Evolutionary conservation across 2,113 vertebrate genomes (phyloP).

Genomic region (Corvus cornix): DNA sequence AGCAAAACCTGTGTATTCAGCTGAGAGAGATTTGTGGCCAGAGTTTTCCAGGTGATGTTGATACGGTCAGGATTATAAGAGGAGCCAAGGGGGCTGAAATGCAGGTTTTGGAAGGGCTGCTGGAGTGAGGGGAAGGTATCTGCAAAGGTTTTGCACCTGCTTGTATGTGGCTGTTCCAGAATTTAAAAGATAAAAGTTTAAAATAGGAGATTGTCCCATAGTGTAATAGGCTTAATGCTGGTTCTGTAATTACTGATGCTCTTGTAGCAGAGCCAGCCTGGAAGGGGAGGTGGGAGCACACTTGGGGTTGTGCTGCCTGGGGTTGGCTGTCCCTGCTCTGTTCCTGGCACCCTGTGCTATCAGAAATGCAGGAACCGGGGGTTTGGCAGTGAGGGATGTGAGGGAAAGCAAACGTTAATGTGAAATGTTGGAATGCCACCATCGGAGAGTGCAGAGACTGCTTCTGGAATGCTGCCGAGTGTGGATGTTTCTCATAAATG

Average conservation of each 20-base stretch:
- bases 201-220: background rate
- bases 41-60: background rate
- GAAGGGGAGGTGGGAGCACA: accelerated
- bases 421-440: background rate
- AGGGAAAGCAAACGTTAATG: background rate
- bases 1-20: background rate
- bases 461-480: background rate
- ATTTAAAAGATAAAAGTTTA: background rate
- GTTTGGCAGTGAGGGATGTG: background rate
- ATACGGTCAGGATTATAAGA: background rate
- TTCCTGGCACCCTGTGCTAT: background rate
- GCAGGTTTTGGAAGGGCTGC: background rate
- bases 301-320: accelerated
- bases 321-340: background rate
- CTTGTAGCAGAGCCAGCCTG: background rate
- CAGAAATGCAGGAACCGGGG: accelerated
- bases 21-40: background rate
- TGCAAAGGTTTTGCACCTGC: background rate
- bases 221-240: background rate
- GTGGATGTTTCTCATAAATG: background rate
- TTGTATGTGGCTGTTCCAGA: background rate
- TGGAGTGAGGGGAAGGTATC: background rate
- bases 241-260: background rate
- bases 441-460: background rate
- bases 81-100: background rate